A percentile compares a stretch with the other conserved stretches of the same genome.
Evolutionary conservation across 1,140 invertebrate species (phyloP).

Genomic region (Heliconius hewitsoni): DNA sequence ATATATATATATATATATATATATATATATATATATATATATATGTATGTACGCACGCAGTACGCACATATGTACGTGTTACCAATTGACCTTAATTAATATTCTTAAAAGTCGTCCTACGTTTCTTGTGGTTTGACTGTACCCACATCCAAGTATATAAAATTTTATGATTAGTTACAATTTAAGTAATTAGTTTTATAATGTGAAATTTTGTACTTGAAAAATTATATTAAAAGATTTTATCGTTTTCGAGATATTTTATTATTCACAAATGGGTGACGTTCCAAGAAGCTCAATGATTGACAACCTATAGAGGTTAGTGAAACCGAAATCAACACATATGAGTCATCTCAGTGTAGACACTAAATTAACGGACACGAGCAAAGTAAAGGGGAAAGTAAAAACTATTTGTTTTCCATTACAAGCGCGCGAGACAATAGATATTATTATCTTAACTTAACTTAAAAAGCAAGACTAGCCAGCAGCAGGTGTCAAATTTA

Average conservation of each 20-base stretch:
- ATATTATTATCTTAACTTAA: conserved; percentile 12
- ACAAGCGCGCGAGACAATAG: conserved; percentile 51
- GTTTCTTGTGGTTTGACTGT: neutral
- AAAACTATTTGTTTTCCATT: conserved; percentile 74
- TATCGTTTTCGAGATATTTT: neutral
- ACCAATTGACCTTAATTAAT: conserved; percentile 11
- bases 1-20: too few species aligned
- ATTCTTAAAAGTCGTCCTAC: conserved; percentile 4
- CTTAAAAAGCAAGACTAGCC: conserved; percentile 30
- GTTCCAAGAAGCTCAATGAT: conserved; percentile 4
- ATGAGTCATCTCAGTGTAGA: conserved; percentile 66
- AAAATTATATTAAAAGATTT: too few species aligned
- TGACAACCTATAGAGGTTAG: conserved; percentile 45
- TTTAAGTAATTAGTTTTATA: too few species aligned
- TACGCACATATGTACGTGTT: neutral
- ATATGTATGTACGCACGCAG: too few species aligned
- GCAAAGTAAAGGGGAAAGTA: conserved; percentile 77
- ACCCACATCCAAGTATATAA: neutral
- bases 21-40: too few species aligned
- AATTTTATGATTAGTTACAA: too few species aligned
- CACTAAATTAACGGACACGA: conserved; percentile 64
- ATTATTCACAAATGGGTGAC: neutral
- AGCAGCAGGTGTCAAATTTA: conserved; percentile 28
- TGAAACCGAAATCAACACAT: conserved; percentile 73
- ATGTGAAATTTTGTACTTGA: too few species aligned